A percentile compares a stretch with the other conserved stretches of the same genome.
These are phyloP conservation scores for Idris sp. DNA, from an alignment of 1,140 invertebrate species.

Conservation along the genomic window DNA sequence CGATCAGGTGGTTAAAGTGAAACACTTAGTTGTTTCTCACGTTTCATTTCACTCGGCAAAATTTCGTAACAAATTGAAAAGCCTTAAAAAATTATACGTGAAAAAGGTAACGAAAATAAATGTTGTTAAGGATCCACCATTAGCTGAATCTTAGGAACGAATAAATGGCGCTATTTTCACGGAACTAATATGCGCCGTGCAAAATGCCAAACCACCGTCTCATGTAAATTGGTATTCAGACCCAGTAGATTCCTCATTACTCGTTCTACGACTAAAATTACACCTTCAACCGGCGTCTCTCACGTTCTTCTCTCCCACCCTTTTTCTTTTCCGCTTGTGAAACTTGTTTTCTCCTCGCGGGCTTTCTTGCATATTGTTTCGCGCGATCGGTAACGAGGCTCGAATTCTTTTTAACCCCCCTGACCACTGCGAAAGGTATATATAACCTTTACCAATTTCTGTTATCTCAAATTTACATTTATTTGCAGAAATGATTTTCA, in stretches of 20 bases:
- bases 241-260: conserved; percentile 73
- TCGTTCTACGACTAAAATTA: conserved; percentile 71
- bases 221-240: conserved; percentile 72
- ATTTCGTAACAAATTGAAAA: conserved; percentile 10
- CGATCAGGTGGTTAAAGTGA: conserved; percentile 67
- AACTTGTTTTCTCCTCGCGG: conserved; percentile 9
- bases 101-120: no score
- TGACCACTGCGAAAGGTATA: no score
- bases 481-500: no score
- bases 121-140: conserved; percentile 21
- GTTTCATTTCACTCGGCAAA: conserved; percentile 36
- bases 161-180: conserved; percentile 48
- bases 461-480: no score
- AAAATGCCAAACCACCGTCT: conserved; percentile 49
- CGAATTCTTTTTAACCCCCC: no score
- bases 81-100: no score
- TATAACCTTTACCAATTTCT: no score
- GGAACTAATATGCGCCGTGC: conserved; percentile 43
- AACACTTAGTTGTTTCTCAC: conserved; percentile 57
- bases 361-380: conserved; percentile 38
- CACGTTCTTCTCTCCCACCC: conserved; percentile 65
- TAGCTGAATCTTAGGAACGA: conserved; percentile 13
- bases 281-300: conserved; percentile 67
- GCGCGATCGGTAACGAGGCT: conserved; percentile 44
- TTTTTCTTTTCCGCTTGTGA: conserved; percentile 29